These are phyloP conservation scores for Myiagra hebetior DNA, from an alignment of 2,113 vertebrate genomes.

Conservation along the genomic window DNA sequence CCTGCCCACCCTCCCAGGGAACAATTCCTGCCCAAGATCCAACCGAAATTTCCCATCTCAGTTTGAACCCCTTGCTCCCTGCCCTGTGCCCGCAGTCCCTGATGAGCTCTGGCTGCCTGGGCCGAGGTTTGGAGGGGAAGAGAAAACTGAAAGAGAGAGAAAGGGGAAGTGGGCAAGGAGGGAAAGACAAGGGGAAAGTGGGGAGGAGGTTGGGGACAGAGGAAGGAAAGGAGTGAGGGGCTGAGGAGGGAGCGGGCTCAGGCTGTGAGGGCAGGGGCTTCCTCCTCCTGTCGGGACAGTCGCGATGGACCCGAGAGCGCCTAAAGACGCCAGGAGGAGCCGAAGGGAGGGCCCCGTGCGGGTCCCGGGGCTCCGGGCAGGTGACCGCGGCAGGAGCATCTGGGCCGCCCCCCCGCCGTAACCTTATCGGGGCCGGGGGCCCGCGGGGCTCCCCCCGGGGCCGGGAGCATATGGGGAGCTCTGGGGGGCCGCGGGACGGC, in stretches of 20 bases:
- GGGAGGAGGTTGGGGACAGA: not conserved
- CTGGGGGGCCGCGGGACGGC: not conserved
- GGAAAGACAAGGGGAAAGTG: too few relatives aligned
- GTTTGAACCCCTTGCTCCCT: not conserved
- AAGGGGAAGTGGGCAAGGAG: not conserved
- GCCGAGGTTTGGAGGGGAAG: not conserved
- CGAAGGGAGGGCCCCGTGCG: not conserved
- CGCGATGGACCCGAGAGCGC: not conserved
- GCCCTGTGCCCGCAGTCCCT: accelerated
- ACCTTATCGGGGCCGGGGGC: not conserved
- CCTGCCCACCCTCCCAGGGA: not conserved
- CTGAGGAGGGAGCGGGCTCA: not conserved
- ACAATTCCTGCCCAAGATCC: accelerated
- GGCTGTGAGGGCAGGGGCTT: accelerated
- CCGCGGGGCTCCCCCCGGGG: not conserved
- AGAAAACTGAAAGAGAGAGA: not conserved
- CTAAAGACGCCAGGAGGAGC: accelerated
- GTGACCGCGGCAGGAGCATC: constrained; percentile 7
- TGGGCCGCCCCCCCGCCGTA: not conserved
- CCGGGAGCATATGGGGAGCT: constrained; percentile 36
- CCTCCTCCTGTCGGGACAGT: not conserved
- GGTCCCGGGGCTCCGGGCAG: not conserved
- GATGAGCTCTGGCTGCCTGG: not conserved
- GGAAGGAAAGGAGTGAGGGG: not conserved
- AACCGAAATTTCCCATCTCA: accelerated